Evolutionary conservation across 2,888 invertebrate genomes (phyloP), one percentile per base, ranked within the genome.

Genomic region (Acanthopleura granulata): DNA sequence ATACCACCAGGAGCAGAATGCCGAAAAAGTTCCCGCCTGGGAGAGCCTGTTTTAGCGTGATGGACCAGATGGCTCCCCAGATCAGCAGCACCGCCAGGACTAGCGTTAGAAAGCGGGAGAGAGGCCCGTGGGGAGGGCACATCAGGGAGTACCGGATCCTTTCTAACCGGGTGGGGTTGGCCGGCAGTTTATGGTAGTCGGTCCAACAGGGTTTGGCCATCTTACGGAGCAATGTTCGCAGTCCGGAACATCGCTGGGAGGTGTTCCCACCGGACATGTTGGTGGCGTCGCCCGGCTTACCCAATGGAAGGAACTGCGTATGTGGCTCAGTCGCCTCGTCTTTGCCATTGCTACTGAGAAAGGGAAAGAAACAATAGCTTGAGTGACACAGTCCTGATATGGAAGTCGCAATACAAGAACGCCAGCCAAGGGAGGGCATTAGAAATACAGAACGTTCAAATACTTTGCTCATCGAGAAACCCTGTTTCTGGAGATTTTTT

Each of bases 101-200:
- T 0, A 76, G 66, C 15, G 80, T 74, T 16, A 80, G 18, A 9
- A 72, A 69, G 6, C 95, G 93, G 16, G 74, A 76, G 6, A 80
- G 29, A 15, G 50, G 62, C 0, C 81, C 80, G 72, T 82, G 82
- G 25, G 82, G 82, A 4, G 82, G 82, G 66, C 80, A 81, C 72
- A 78, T 62, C 16, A 78, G 71, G 22, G 73, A 62, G 69, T 80
- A 74, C 22, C 70, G 61, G 15, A 77, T 18, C n/a, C 74, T 49
- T n/a, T 78, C 76, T n/a, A 27, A 15, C 16, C 74, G 72, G 14
- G 80, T 66, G n/a, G 81, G 77, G 15, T 75, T 75, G 16, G 29
- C 72, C 4, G 82, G 81, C 22, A 76, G 71, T 9, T 85, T 85
- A 78, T 87, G 81, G 76, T 84, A 81, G 62, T 84, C 81, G 29